These are phyloP conservation scores for Vanacampus margaritifer DNA, from an alignment of 2,113 vertebrate genomes.

Conservation along the genomic window DNA sequence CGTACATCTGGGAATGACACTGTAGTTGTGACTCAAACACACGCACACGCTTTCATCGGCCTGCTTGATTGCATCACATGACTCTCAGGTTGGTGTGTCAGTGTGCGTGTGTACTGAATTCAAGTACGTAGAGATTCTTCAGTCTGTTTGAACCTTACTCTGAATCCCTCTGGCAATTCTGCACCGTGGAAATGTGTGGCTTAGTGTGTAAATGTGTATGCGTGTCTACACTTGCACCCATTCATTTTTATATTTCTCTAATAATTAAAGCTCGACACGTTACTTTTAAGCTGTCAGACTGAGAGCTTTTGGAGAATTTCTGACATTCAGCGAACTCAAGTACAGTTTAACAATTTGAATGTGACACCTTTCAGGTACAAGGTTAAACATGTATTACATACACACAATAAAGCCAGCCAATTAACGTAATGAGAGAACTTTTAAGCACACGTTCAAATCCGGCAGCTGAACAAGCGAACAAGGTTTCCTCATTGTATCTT, in stretches of 20 bases:
- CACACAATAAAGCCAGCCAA: neutral
- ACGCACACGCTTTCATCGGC: neutral
- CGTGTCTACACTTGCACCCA: neutral
- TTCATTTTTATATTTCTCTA: slow-evolving; percentile 38
- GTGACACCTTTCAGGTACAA: slow-evolving; percentile 1
- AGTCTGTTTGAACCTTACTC: slow-evolving; percentile 69
- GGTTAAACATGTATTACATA: slow-evolving; percentile 11
- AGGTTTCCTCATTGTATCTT: neutral
- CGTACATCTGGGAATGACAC: slow-evolving; percentile 32
- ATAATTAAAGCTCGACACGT: slow-evolving; percentile 23
- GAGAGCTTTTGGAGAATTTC: slow-evolving; percentile 13
- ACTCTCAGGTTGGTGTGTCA: slow-evolving; percentile 10
- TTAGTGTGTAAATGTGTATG: slow-evolving; percentile 8
- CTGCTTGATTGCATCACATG: slow-evolving; percentile 50
- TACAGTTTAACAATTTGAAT: slow-evolving; percentile 3
- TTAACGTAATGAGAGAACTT: neutral
- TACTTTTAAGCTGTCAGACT: slow-evolving; percentile 11
- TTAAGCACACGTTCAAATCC: neutral
- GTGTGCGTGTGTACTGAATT: slow-evolving; percentile 12
- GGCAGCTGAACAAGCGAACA: neutral
- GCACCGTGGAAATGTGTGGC: slow-evolving; percentile 20
- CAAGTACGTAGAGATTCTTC: slow-evolving; percentile 50
- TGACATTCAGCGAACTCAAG: neutral
- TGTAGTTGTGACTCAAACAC: slow-evolving; percentile 3
- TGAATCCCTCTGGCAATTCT: slow-evolving; percentile 54